Evolutionary conservation across 1,140 invertebrate genomes (phyloP).

Genomic region (Zaprionus lachaisei): DNA sequence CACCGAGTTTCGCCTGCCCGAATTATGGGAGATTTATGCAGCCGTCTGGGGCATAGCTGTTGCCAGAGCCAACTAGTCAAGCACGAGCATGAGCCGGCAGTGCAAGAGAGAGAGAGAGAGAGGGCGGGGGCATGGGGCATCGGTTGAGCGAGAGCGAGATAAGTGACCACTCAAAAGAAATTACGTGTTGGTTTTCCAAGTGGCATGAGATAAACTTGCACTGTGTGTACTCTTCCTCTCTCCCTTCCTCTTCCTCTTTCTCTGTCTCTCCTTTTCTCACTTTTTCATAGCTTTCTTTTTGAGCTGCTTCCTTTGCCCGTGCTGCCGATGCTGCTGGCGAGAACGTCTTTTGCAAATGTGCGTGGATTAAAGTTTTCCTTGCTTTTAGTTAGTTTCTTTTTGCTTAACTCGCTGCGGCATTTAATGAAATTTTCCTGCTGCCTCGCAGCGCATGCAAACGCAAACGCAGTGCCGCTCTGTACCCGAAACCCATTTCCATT

Average conservation of each 20-base stretch:
- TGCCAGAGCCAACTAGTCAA: constrained; percentile 52
- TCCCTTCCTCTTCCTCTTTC: not conserved
- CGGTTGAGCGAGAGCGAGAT: constrained; percentile 21
- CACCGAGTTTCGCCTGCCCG: constrained; percentile 37
- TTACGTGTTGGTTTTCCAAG: constrained; percentile 69
- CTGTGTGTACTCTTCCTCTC: constrained; percentile 30
- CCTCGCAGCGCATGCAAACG: constrained; percentile 14
- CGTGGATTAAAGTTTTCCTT: constrained; percentile 69
- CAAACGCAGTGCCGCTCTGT: not conserved
- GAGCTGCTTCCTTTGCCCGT: constrained; percentile 23
- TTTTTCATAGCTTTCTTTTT: not conserved
- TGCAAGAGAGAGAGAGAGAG: not conserved
- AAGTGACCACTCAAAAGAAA: constrained; percentile 73
- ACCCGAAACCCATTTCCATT: constrained; percentile 15
- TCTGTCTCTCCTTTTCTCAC: constrained; percentile 10
- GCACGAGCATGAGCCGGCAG: constrained; percentile 11
- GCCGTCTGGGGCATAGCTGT: constrained; percentile 52
- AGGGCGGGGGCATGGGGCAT: constrained; percentile 6
- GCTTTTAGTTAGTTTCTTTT: constrained; percentile 60
- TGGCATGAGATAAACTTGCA: constrained; percentile 66
- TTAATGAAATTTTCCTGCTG: constrained; percentile 70
- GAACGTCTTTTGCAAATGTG: constrained; percentile 54
- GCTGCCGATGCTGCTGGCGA: not conserved
- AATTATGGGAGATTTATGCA: constrained; percentile 76
- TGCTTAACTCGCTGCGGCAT: constrained; percentile 48